Percentiles rank a stretch among this genome's conserved stretches.
These are phyloP conservation scores for Peromyscus nudipes DNA, from an alignment of 2,797 vertebrate genomes.

Conservation along the genomic window DNA sequence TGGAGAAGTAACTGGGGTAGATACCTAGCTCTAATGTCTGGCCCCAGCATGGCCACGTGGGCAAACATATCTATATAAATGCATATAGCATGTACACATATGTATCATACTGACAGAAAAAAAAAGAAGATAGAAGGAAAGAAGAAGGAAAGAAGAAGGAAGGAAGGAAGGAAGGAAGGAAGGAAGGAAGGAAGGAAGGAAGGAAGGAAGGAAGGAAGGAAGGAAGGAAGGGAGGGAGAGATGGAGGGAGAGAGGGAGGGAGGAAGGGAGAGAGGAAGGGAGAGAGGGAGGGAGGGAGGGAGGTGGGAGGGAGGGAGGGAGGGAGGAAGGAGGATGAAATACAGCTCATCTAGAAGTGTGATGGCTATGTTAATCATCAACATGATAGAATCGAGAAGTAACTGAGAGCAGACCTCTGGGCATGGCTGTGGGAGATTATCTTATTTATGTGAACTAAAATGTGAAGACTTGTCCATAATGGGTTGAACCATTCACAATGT, in stretches of 20 bases:
- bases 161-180: background rate
- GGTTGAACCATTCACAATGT: background rate
- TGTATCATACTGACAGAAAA: background rate
- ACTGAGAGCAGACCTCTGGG: background rate
- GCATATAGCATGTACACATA: too few relatives aligned
- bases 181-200: fast-evolving
- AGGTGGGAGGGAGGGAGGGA: too few relatives aligned
- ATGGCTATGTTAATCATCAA: too few relatives aligned
- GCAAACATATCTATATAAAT: background rate
- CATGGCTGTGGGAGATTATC: background rate
- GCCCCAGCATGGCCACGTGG: background rate
- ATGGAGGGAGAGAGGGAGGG: fast-evolving
- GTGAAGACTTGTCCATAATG: background rate
- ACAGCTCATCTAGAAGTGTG: background rate
- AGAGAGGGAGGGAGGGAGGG: too few relatives aligned
- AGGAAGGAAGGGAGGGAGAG: fast-evolving
- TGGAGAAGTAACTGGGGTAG: background rate
- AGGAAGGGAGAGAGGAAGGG: fast-evolving
- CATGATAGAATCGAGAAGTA: background rate
- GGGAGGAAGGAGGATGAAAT: background rate
- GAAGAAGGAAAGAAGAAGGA: too few relatives aligned
- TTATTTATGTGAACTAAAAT: background rate
- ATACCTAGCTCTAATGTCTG: background rate
- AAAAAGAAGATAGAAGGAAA: too few relatives aligned
- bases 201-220: fast-evolving